A percentile compares a stretch with the other conserved stretches of the same genome.
phyloP scores from a whole-genome alignment of 2,797 vertebrate species.

The Halcyon leucocephala region DNA sequence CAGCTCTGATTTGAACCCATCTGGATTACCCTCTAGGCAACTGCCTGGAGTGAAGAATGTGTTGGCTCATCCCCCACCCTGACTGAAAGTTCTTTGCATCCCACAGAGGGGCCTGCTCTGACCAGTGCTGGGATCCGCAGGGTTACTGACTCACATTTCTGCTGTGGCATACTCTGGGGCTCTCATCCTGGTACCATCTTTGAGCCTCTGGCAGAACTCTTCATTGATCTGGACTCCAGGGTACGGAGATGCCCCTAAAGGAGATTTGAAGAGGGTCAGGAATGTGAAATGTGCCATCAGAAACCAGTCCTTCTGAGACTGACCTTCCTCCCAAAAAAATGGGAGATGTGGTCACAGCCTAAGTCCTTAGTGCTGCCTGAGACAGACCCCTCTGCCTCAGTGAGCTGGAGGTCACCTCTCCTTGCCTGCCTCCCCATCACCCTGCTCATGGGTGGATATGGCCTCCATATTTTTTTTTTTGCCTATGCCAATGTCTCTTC shows the following conservation, averaged over 20 bases:
- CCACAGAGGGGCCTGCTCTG: neutral
- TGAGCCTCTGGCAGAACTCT: slow-evolving; percentile 94
- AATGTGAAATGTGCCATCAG: neutral
- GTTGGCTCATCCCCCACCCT: neutral
- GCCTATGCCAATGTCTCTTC: rapidly evolving
- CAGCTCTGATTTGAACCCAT: neutral
- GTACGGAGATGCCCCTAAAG: slow-evolving; percentile 94
- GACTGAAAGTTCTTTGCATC: neutral
- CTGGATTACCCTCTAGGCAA: neutral
- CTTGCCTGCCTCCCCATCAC: neutral
- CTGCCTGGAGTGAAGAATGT: neutral
- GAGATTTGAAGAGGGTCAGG: neutral
- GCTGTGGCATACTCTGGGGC: slow-evolving; percentile 94
- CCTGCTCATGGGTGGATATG: neutral
- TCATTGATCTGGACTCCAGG: slow-evolving; percentile 98
- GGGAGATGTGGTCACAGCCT: neutral
- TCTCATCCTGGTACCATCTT: slow-evolving; percentile 95
- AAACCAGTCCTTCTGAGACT: neutral
- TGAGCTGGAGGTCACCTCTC: neutral
- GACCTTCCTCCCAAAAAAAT: neutral
- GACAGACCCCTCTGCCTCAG: neutral
- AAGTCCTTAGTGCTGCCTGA: neutral
- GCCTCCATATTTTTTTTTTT: neutral
- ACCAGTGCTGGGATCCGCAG: neutral
- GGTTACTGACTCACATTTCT: slow-evolving; percentile 87